These are phyloP conservation scores for Colistium nudipinnis DNA, from an alignment of 2,113 vertebrate species.

Conservation along the genomic window DNA sequence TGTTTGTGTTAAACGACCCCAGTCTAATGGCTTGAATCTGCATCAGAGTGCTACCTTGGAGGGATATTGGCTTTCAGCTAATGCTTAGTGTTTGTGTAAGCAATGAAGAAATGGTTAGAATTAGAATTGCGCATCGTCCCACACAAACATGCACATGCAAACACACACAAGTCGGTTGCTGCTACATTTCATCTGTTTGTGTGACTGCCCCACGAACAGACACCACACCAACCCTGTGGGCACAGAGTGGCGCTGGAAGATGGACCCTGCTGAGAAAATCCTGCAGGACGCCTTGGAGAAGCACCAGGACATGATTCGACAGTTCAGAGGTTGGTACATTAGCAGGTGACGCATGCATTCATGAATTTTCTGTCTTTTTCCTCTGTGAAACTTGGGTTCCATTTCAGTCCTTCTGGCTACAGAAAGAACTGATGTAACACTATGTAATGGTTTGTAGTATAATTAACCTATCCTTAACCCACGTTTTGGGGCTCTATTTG, in stretches of 20 bases:
- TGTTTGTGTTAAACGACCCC: background rate
- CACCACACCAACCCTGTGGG: conserved; percentile 97
- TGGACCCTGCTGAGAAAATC: conserved; percentile 93
- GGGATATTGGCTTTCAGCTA: background rate
- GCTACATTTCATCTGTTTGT: background rate
- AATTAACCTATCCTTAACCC: background rate
- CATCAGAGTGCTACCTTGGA: background rate
- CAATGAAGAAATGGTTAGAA: background rate
- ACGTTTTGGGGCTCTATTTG: conserved; percentile 17
- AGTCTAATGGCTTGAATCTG: background rate
- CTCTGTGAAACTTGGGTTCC: too few species aligned
- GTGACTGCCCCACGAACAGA: conserved; percentile 71
- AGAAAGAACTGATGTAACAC: background rate
- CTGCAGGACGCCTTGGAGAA: conserved; percentile 89
- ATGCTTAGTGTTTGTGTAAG: background rate
- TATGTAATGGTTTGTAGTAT: background rate
- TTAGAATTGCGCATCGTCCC: too few species aligned
- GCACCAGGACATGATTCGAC: conserved; percentile 91
- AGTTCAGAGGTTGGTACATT: conserved; percentile 89
- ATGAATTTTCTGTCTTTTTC: background rate
- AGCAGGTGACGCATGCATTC: background rate
- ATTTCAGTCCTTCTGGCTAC: background rate
- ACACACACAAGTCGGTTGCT: background rate
- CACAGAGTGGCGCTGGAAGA: conserved; percentile 96
- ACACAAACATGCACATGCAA: too few species aligned